These are phyloP conservation scores for Augochlora pura DNA, from an alignment of 1,140 invertebrate genomes.

Conservation along the genomic window DNA sequence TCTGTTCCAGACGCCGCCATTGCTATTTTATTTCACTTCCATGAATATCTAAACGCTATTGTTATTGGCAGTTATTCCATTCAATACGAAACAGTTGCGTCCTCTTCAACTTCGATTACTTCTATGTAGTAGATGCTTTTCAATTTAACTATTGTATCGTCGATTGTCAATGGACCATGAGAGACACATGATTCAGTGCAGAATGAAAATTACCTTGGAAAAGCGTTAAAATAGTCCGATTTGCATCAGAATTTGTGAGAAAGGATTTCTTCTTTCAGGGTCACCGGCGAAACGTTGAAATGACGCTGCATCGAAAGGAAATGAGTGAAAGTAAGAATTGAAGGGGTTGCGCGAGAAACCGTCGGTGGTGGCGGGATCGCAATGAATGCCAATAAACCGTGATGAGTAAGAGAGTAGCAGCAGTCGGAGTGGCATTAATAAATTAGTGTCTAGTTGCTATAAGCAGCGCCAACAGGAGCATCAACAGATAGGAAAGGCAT, in stretches of 20 bases:
- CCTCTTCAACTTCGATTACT: too few species aligned
- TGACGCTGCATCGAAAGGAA: background rate
- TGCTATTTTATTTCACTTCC: background rate
- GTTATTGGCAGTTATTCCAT: too few species aligned
- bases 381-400: conserved; percentile 77
- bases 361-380: conserved; percentile 61
- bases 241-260: too few species aligned
- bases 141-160: too few species aligned
- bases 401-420: conserved; percentile 72
- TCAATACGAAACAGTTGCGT: too few species aligned
- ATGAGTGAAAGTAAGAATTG: background rate
- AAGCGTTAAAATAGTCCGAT: too few species aligned
- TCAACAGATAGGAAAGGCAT: conserved; percentile 33
- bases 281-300: background rate
- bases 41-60: background rate
- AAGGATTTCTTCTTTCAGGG: background rate
- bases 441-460: conserved; percentile 75
- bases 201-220: too few species aligned
- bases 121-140: too few species aligned
- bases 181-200: too few species aligned
- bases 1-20: background rate
- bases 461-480: conserved; percentile 51
- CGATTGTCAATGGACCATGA: too few species aligned
- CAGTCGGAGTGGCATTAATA: conserved; percentile 76
- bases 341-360: conserved; percentile 47